These are phyloP conservation scores for Drosophila mulleri DNA, from an alignment of 2,888 invertebrate species.

Conservation along the genomic window DNA sequence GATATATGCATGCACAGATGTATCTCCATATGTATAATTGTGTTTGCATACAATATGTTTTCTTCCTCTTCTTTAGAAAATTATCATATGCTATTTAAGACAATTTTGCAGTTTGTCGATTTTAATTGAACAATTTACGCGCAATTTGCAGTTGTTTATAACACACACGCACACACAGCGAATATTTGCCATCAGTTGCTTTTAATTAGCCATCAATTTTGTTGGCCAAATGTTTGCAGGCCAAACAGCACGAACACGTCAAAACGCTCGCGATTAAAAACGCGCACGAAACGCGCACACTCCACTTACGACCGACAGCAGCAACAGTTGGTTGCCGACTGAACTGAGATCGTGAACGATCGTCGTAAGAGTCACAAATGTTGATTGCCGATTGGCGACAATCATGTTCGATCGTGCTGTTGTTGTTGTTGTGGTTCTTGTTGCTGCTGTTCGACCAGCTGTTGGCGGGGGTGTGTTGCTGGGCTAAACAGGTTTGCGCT, in stretches of 20 bases:
- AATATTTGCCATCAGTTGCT: constrained; percentile 43
- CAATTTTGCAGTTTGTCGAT: constrained; percentile 31
- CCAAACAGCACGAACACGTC: constrained; percentile 2
- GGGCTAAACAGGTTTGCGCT: constrained; percentile 50
- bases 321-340: constrained; percentile 80
- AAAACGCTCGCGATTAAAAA: not conserved
- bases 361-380: constrained; percentile 35
- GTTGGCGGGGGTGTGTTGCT: constrained; percentile 56
- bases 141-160: constrained; percentile 32
- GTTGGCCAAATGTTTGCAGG: constrained; percentile 46
- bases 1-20: constrained; percentile 1
- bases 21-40: constrained; percentile 3
- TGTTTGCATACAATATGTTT: not conserved
- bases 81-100: constrained; percentile 62
- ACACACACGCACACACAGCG: constrained; percentile 22
- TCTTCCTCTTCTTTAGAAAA: constrained; percentile 34
- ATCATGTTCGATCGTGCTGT: constrained; percentile 44
- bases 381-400: constrained; percentile 48
- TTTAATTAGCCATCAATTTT: constrained; percentile 52
- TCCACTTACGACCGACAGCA: constrained; percentile 31
- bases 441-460: constrained; percentile 43
- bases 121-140: constrained; percentile 48
- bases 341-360: constrained; percentile 46
- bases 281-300: constrained; percentile 2
- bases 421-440: constrained; percentile 10